Conservation (phyloP, 1,140 invertebrate genomes). For the Ceratina australensis region DNA sequence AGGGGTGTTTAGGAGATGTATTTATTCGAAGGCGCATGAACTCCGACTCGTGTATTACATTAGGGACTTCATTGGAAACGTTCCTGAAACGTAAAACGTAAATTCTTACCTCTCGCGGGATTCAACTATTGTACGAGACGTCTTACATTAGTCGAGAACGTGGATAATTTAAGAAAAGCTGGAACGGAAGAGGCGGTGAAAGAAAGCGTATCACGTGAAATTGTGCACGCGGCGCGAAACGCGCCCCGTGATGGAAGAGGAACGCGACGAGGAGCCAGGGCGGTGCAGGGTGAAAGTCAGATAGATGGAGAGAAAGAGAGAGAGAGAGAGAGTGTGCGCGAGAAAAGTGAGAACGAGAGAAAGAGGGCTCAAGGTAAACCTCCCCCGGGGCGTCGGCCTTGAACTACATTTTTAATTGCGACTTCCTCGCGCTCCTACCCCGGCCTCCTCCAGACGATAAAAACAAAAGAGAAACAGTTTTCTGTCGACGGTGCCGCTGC, state of each 20-base stretch:
- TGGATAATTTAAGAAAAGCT: too few relatives aligned
- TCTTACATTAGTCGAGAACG: too few relatives aligned
- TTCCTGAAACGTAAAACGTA: too few relatives aligned
- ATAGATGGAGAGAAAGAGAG: constrained; percentile 25
- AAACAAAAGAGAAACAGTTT: constrained; percentile 79
- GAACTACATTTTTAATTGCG: constrained; percentile 80
- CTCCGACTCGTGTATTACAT: too few relatives aligned
- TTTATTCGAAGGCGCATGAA: too few relatives aligned
- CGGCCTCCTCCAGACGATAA: constrained; percentile 66
- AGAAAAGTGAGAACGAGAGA: constrained; percentile 44
- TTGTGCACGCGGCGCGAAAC: constrained; percentile 18
- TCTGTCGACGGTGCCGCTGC: constrained; percentile 59
- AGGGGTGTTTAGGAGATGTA: background rate
- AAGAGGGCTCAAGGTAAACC: constrained; percentile 63
- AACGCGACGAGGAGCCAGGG: background rate
- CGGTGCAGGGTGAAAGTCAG: constrained; percentile 28
- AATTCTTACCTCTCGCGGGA: too few relatives aligned
- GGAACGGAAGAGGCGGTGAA: background rate
- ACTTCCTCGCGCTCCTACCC: constrained; percentile 60
- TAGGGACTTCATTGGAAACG: too few relatives aligned
- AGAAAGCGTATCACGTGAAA: constrained; percentile 4
- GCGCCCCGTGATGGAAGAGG: constrained; percentile 5
- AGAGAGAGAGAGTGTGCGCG: constrained; percentile 28
- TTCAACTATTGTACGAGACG: too few relatives aligned
- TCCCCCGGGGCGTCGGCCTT: constrained; percentile 73